Conservation (phyloP, 2,113 vertebrate genomes). For the Phalacrocorax aristotelis region DNA sequence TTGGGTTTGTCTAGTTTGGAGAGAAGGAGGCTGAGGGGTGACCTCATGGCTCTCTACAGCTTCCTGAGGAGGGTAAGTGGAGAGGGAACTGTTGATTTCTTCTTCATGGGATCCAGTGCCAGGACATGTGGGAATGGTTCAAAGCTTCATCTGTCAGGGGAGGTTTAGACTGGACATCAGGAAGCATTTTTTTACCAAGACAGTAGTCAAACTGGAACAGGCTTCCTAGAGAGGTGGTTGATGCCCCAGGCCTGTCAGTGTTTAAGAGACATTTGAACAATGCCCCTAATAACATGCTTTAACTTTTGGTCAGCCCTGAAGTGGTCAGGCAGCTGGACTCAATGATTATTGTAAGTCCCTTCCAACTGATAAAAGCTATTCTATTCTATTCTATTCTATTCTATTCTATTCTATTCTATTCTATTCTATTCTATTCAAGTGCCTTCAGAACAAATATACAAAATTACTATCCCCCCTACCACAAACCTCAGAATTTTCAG, state of each 20-base stretch:
- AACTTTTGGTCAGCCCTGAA: background rate
- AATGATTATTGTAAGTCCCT: background rate
- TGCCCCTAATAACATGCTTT: background rate
- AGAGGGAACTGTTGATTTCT: background rate
- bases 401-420: background rate
- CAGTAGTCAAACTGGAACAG: background rate
- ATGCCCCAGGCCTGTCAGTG: background rate
- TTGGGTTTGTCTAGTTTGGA: background rate
- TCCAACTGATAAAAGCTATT: background rate
- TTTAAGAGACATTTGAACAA: background rate
- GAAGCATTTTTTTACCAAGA: background rate
- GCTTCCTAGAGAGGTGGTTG: background rate
- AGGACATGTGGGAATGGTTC: rapidly evolving
- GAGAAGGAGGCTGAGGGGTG: background rate
- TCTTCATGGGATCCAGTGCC: background rate
- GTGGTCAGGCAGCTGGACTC: background rate
- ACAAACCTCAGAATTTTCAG: background rate
- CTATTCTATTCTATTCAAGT: background rate
- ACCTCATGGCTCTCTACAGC: background rate
- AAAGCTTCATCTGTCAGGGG: rapidly evolving
- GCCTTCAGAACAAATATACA: background rate
- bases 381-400: background rate
- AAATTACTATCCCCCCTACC: background rate
- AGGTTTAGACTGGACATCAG: background rate
- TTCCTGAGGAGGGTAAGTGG: background rate